Evolutionary conservation across 2,113 vertebrate genomes (phyloP).

Genomic region (Saccopteryx bilineata): DNA sequence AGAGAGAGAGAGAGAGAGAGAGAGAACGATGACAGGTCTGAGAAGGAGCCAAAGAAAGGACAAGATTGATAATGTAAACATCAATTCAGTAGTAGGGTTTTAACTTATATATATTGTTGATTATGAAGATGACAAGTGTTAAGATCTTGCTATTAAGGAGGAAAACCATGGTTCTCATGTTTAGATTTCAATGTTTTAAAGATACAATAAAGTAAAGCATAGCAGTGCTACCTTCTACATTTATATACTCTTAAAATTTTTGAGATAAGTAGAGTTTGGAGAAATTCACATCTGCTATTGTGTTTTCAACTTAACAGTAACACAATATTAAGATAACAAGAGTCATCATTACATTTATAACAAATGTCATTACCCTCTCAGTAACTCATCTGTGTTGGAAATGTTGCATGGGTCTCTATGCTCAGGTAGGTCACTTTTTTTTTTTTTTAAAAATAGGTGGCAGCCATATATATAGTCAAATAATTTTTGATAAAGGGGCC

Average conservation of each 20-base stretch:
- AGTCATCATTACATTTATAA: accelerated
- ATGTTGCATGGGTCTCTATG: not conserved
- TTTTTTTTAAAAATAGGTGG: not conserved
- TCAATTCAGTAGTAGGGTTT: not conserved
- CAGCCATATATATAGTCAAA: too few relatives aligned
- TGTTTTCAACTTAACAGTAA: not conserved
- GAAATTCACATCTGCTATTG: not conserved
- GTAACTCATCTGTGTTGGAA: not conserved
- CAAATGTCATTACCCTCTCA: accelerated
- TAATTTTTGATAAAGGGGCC: too few relatives aligned
- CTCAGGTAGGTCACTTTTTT: not conserved
- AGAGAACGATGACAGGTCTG: not conserved
- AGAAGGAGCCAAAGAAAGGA: not conserved
- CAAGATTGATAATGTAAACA: not conserved
- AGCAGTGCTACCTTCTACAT: not conserved
- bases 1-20: too few relatives aligned
- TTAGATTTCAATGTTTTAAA: not conserved
- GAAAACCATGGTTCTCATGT: not conserved
- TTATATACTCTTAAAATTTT: not conserved
- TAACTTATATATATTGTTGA: not conserved
- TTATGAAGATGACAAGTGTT: accelerated
- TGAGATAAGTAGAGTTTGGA: not conserved
- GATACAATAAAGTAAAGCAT: not conserved
- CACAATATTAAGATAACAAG: accelerated
- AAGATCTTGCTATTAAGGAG: not conserved